A percentile compares a stretch with the other conserved stretches of the same genome.
These are phyloP conservation scores for Galemys pyrenaicus DNA, from an alignment of 2,113 vertebrate genomes.

Conservation along the genomic window DNA sequence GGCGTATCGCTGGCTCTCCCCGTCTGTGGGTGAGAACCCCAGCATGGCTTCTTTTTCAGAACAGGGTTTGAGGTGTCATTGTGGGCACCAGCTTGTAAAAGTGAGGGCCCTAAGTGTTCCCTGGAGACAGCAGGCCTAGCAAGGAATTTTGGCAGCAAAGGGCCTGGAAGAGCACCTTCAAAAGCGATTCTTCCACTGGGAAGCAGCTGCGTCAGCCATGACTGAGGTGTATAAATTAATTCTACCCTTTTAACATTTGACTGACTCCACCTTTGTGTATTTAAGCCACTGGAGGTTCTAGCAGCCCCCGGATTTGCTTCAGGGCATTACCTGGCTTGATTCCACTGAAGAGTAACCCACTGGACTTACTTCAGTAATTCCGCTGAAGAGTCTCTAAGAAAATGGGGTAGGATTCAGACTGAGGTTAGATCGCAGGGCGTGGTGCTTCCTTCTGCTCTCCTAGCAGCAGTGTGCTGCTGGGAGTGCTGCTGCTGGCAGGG, in stretches of 20 bases:
- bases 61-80: background rate
- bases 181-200: background rate
- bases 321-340: background rate
- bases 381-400: background rate
- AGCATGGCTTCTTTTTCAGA: background rate
- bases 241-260: background rate
- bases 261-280: background rate
- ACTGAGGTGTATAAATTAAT: background rate
- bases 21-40: background rate
- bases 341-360: background rate
- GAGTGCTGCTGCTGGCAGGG: accelerated
- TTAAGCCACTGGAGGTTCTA: background rate
- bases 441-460: background rate
- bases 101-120: background rate
- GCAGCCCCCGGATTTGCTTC: background rate
- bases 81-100: background rate
- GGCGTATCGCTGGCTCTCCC: background rate
- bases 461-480: background rate
- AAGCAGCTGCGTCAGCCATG: background rate
- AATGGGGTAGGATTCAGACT: background rate
- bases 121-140: background rate
- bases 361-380: background rate
- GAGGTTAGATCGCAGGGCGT: background rate
- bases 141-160: background rate
- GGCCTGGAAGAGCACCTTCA: background rate